Evolutionary conservation across 2,797 vertebrate genomes (phyloP), one percentile per base, ranked within the genome.

Genomic region (Crenichthys baileyi): DNA sequence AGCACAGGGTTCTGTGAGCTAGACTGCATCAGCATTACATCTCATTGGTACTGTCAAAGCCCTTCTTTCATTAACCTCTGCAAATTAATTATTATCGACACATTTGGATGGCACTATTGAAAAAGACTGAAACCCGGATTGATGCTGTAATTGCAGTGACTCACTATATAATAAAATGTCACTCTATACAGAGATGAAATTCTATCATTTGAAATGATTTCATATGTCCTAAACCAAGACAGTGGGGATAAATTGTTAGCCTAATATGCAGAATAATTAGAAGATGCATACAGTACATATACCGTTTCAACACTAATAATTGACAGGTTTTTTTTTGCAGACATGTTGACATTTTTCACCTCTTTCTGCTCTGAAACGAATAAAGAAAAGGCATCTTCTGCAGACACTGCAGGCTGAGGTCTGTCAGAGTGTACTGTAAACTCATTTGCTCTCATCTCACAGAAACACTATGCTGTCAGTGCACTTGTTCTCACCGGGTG

Each of bases 61-160:
- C 39, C 24, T 61, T 80, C 78, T 80, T 5, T 85, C 81, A 82
- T 90, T 82, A 84, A 72, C 77, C 44, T 73, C 76, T 7, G 8
- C 63, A 88, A 87, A 90, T 92, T 89, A 70, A 84, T 88, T 92
- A 86, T 82, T 51, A 75, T 80, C 51, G 81, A 82, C 86, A 80
- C 79, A 71, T 85, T 68, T 44, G 50, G 60, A 78, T 77, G 74
- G 75, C 79, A 72, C 75, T 55, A 71, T 79, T 85, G 76, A 67
- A 71, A 70, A 71, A 85, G 81, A 87, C 85, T 80, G 78, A 86
- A 76, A 75, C 70, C 82, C 86, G 68, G 76, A 87, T 68, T 68
- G 82, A 82, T 79, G 82, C 76, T 31, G 56, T 78, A 86, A 88
- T 90, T 83, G 82, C 76, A 75, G n/a, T 83, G 79, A 80, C 79